Percentiles rank a stretch among this genome's conserved stretches.
Conservation (phyloP, 2,888 invertebrate species). For the Oligia latruncula region DNA sequence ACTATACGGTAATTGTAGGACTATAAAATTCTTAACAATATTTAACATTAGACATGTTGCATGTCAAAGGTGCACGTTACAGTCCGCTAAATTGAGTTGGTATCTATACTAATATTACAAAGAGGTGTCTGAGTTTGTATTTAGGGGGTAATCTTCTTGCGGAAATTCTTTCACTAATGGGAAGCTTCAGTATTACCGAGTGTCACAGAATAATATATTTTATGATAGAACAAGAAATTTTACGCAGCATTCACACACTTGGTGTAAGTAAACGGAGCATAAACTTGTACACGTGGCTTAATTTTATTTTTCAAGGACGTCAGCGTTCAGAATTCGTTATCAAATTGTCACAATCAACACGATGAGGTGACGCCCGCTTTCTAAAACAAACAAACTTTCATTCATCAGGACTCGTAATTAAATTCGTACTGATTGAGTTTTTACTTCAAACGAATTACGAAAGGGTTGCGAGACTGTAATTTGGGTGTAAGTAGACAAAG, state of each 20-base stretch:
- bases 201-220: neutral
- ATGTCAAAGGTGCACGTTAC: neutral
- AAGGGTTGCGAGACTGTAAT: neutral
- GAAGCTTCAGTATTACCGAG: neutral
- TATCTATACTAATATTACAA: too few relatives aligned
- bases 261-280: neutral
- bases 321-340: conserved; percentile 36
- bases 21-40: too few relatives aligned
- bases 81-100: neutral
- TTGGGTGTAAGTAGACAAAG: neutral
- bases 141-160: neutral
- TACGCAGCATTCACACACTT: neutral
- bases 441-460: conserved; percentile 41
- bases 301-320: conserved; percentile 27
- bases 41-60: neutral
- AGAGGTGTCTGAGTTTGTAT: too few relatives aligned
- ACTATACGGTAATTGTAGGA: too few relatives aligned
- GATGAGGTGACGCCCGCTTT: conserved; percentile 45
- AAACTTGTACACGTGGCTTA: conserved; percentile 2
- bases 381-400: conserved; percentile 50
- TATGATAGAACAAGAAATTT: neutral
- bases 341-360: conserved; percentile 35
- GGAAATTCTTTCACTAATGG: neutral
- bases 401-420: conserved; percentile 48
- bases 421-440: conserved; percentile 50